A percentile compares a stretch with the other conserved stretches of the same genome.
Evolutionary conservation across 1,140 invertebrate species (phyloP).

Genomic region (Periplaneta americana): DNA sequence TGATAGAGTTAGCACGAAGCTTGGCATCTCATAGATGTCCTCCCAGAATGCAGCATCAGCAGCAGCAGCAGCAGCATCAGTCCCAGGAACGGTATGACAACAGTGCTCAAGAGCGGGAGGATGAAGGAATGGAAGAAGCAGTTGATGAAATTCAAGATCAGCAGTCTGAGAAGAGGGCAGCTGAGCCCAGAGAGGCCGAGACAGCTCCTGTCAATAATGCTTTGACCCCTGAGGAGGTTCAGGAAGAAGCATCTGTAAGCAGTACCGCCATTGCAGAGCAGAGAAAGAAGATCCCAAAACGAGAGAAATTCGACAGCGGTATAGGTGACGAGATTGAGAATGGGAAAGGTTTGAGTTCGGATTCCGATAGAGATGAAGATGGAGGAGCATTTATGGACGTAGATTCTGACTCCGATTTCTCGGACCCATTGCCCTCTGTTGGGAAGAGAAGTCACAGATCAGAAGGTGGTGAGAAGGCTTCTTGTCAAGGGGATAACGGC

Average conservation of each 20-base stretch:
- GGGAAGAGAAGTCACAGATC: conserved; percentile 8
- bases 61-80: background rate
- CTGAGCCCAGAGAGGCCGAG: conserved; percentile 14
- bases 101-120: background rate
- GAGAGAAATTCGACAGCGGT: conserved; percentile 54
- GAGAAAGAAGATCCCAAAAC: conserved; percentile 34
- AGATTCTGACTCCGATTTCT: conserved; percentile 18
- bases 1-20: background rate
- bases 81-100: background rate
- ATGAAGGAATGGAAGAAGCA: conserved; percentile 17
- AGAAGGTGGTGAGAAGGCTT: background rate
- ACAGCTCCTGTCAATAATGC: background rate
- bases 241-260: background rate
- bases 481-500: background rate
- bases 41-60: background rate
- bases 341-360: conserved; percentile 24
- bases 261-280: conserved; percentile 13
- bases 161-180: background rate
- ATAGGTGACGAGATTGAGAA: conserved; percentile 42
- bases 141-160: conserved; percentile 14
- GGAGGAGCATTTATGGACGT: conserved; percentile 9
- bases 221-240: background rate
- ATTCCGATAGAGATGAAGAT: conserved; percentile 17
- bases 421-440: conserved; percentile 18
- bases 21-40: background rate